phyloP scores from a whole-genome alignment of 2,888 invertebrate genomes.

The Rambutsinella grinnellia region DNA sequence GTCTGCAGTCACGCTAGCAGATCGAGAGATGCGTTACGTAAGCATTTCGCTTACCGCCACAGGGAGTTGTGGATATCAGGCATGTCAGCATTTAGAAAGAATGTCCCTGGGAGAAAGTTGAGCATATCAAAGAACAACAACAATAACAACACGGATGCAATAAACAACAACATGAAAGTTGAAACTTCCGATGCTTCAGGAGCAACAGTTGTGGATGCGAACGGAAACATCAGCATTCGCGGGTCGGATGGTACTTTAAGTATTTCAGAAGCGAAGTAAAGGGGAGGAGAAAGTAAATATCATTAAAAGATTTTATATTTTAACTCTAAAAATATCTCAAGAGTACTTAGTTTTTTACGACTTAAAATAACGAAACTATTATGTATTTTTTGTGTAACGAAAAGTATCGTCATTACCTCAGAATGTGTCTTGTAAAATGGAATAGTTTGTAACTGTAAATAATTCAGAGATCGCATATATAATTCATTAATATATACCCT shows the following conservation, averaged over 20 bases:
- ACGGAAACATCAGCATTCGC: conserved; percentile 65
- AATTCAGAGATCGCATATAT: conserved; percentile 26
- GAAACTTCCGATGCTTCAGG: conserved; percentile 50
- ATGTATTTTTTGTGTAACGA: conserved; percentile 24
- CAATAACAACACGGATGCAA: conserved; percentile 60
- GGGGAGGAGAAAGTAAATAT: conserved; percentile 15
- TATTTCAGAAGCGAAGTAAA: conserved; percentile 65
- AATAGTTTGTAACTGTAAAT: background rate
- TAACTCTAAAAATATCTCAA: conserved; percentile 51
- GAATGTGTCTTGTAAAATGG: background rate
- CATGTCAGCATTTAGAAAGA: conserved; percentile 66
- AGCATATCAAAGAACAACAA: conserved; percentile 66
- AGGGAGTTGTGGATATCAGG: conserved; percentile 64
- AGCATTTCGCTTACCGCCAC: conserved; percentile 83
- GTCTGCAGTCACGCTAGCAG: conserved; percentile 90
- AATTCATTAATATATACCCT: conserved; percentile 5
- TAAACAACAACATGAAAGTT: conserved; percentile 59
- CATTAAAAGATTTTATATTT: conserved; percentile 35
- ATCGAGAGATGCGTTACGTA: conserved; percentile 87
- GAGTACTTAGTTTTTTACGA: conserved; percentile 58
- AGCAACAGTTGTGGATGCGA: conserved; percentile 61
- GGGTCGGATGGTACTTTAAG: conserved; percentile 66
- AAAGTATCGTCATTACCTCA: conserved; percentile 15
- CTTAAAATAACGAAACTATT: conserved; percentile 6
- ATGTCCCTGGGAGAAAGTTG: conserved; percentile 65